A percentile compares a stretch with the other conserved stretches of the same genome.
Evolutionary conservation across 2,888 invertebrate species (phyloP).

Genomic region (Aspidapion aeneum): DNA sequence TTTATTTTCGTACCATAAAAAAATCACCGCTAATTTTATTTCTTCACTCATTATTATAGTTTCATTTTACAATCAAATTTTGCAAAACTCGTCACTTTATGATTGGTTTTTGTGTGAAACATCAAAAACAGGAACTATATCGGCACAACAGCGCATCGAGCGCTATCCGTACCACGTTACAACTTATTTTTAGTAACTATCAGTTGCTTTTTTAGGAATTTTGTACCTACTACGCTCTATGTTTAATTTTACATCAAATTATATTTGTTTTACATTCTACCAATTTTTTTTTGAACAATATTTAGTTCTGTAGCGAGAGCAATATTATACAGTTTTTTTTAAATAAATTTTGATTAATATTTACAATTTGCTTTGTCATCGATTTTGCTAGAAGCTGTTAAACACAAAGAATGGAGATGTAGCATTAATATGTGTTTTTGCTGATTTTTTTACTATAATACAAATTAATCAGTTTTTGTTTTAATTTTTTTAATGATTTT

Average conservation of each 20-base stretch:
- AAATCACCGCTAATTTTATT: no score
- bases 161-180: slow-evolving; percentile 31
- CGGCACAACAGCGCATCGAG: slow-evolving; percentile 15
- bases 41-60: neutral
- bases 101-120: neutral
- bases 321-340: neutral
- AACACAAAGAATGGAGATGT: no score
- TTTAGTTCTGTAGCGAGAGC: neutral
- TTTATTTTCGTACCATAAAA: no score
- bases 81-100: neutral
- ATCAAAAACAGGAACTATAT: slow-evolving; percentile 1
- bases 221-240: slow-evolving; percentile 43
- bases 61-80: slow-evolving; percentile 32
- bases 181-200: slow-evolving; percentile 47
- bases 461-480: no score
- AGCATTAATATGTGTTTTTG: no score
- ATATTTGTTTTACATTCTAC: slow-evolving; percentile 25
- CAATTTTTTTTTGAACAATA: neutral
- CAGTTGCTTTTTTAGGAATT: slow-evolving; percentile 51
- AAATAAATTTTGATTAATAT: no score
- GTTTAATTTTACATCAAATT: slow-evolving; percentile 48
- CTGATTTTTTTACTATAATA: no score
- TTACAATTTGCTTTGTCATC: neutral
- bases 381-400: no score
- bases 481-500: no score